Percentiles rank a stretch among this genome's conserved stretches.
Conservation (phyloP, 53 echinoderm and acorn worm genomes). For the Patiria pectinifera region DNA sequence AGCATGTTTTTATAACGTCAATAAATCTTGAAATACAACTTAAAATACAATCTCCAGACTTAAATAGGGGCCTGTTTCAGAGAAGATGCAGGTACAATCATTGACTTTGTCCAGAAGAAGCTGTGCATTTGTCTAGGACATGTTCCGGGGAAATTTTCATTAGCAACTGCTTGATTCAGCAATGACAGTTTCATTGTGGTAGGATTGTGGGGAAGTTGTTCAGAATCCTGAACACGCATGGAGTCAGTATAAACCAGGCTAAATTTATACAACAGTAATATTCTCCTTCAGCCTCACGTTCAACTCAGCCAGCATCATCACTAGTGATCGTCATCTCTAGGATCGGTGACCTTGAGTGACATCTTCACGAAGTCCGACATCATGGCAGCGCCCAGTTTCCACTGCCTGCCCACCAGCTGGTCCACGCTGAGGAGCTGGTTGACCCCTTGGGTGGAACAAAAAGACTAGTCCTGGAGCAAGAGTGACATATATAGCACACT, state of each 20-base stretch:
- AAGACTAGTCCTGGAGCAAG: slow-evolving; percentile 50
- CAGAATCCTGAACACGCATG: too few relatives aligned
- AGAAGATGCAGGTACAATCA: too few relatives aligned
- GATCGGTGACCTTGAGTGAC: slow-evolving; percentile 72
- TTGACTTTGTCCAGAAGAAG: too few relatives aligned
- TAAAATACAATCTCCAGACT: background rate
- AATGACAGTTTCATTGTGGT: too few relatives aligned
- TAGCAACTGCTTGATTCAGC: too few relatives aligned
- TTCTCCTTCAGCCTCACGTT: slow-evolving; percentile 41
- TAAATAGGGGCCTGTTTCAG: too few relatives aligned
- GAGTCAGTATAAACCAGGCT: too few relatives aligned
- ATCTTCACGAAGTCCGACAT: slow-evolving; percentile 82
- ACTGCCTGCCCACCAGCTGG: slow-evolving; percentile 82
- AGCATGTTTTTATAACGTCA: background rate
- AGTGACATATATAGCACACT: background rate
- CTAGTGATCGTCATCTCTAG: slow-evolving; percentile 80
- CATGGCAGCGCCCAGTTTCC: slow-evolving; percentile 94
- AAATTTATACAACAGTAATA: background rate
- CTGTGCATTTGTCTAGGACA: too few relatives aligned
- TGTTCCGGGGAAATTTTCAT: too few relatives aligned
- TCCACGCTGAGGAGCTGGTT: slow-evolving; percentile 77
- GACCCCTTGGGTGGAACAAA: slow-evolving; percentile 68
- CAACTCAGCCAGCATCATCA: slow-evolving; percentile 83
- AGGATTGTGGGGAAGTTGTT: too few relatives aligned
- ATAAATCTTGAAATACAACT: background rate